Base-by-base conservation (phyloP, 2,797 vertebrate genomes). In the Artibeus lituratus region DNA sequence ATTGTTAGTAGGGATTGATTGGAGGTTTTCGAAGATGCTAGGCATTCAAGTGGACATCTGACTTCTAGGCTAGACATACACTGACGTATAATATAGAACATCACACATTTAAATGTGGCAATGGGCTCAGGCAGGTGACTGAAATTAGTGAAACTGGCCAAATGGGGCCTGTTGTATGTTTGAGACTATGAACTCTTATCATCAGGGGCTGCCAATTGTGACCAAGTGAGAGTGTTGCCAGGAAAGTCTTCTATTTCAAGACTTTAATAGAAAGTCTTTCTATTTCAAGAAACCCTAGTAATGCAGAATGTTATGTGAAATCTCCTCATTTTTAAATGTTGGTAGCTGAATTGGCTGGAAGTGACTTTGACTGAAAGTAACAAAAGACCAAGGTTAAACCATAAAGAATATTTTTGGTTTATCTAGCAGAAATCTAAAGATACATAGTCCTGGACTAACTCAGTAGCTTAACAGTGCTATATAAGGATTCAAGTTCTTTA, bases 321-420 rank as follows among this genome's bases (percentile, higher is more conserved):
- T 96, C 57, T 76, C 22, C 44, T 87, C 47, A 62, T 84, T 82
- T 94, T 83, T 92, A 65, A 89, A 69, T 83, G 44, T 92, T 92
- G 37, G 32, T 35, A 81, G 32, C 29, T n/a, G 10, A 74, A 73
- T 78, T 67, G n/a, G 26, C 80, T 93, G 59, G 67, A 18, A 89
- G 49, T 88, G 49, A 77, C 78, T 88, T 94, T 94, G 57, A 5
- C 47, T 90, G 10, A 10, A 74, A 65, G 32, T 62, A 16, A n/a
- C 62, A 86, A 59, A 93, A 95, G 29, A 86, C n/a, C 51, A 94
- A 77, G 5, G 91, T 94, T 93, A 82, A 95, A 32, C 15, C 24
- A 67, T 44, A 88, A 88, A 77, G 51, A 90, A 65, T 95, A 94
- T 73, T 89, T 94, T 76, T 53, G 55, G 42, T 67, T 91, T 96